Evolutionary conservation across 2,113 vertebrate species (phyloP).

Genomic region (Amphiprion percula): DNA sequence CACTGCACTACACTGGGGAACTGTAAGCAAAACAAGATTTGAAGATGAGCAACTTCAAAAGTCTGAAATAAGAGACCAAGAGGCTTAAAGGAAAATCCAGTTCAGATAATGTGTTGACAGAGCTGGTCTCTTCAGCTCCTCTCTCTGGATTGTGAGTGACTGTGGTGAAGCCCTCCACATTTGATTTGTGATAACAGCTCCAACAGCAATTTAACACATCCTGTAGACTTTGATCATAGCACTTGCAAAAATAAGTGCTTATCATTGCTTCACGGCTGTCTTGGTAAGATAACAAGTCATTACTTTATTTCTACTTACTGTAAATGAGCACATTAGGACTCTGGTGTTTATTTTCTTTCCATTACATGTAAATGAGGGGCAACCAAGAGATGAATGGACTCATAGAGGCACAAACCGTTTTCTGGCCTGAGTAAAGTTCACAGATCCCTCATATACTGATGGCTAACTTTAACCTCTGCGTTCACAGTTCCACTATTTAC

Average conservation of each 20-base stretch:
- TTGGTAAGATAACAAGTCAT: slow-evolving; percentile 60
- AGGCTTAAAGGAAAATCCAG: too few species aligned
- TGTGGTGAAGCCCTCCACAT: not conserved
- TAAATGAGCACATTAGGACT: slow-evolving; percentile 79
- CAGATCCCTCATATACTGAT: slow-evolving; percentile 78
- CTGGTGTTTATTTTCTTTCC: slow-evolving; percentile 81
- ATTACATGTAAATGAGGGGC: slow-evolving; percentile 84
- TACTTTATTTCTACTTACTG: slow-evolving; percentile 72
- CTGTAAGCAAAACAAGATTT: slow-evolving; percentile 8
- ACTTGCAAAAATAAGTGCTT: not conserved
- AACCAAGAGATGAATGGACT: slow-evolving; percentile 75
- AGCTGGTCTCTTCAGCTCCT: too few species aligned
- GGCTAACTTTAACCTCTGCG: slow-evolving; percentile 84
- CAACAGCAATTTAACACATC: slow-evolving; percentile 4
- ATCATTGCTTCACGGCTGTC: slow-evolving; percentile 10
- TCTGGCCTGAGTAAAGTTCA: slow-evolving; percentile 78
- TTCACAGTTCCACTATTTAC: slow-evolving; percentile 82
- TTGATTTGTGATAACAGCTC: not conserved
- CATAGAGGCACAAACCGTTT: slow-evolving; percentile 80
- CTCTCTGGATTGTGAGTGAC: not conserved
- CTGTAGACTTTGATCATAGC: slow-evolving; percentile 1
- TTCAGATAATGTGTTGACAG: not conserved
- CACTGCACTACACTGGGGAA: not conserved
- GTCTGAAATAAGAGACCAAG: not conserved
- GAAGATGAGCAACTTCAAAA: not conserved